Percentiles rank a stretch among this genome's conserved stretches.
phyloP scores from a whole-genome alignment of 2,113 vertebrate genomes.

The Pluvialis apricaria region DNA sequence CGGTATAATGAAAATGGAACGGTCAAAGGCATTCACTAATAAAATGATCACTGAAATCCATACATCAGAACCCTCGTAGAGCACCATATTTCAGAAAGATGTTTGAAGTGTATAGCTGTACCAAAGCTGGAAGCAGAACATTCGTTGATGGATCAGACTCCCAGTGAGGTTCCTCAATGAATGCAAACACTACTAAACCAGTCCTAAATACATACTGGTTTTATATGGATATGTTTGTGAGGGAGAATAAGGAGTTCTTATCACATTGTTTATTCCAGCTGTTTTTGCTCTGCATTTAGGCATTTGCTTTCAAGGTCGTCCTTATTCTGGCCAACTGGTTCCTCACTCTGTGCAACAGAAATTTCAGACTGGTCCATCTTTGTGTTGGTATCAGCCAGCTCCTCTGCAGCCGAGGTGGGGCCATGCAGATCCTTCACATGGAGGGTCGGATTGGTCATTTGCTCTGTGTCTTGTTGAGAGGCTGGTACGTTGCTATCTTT shows the following conservation, averaged over 20 bases:
- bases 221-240: not conserved
- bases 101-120: not conserved
- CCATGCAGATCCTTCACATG: slow-evolving; percentile 3
- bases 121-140: not conserved
- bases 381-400: not conserved
- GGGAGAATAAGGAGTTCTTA: not conserved
- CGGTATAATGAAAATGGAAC: not conserved
- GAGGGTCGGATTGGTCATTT: slow-evolving; percentile 45
- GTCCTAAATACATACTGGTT: slow-evolving; percentile 39
- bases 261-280: slow-evolving; percentile 51
- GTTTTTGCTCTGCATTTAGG: slow-evolving; percentile 20
- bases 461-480: not conserved
- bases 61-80: slow-evolving; percentile 44
- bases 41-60: not conserved
- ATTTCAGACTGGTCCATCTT: not conserved
- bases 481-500: not conserved
- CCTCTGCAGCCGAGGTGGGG: not conserved
- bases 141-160: slow-evolving; percentile 2
- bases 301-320: not conserved
- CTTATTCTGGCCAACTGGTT: not conserved
- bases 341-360: not conserved
- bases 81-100: slow-evolving; percentile 68
- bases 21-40: slow-evolving; percentile 1
- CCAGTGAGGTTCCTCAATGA: not conserved
- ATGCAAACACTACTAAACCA: not conserved